These are phyloP conservation scores for Timandra comae DNA, from an alignment of 2,888 invertebrate species.

Conservation along the genomic window DNA sequence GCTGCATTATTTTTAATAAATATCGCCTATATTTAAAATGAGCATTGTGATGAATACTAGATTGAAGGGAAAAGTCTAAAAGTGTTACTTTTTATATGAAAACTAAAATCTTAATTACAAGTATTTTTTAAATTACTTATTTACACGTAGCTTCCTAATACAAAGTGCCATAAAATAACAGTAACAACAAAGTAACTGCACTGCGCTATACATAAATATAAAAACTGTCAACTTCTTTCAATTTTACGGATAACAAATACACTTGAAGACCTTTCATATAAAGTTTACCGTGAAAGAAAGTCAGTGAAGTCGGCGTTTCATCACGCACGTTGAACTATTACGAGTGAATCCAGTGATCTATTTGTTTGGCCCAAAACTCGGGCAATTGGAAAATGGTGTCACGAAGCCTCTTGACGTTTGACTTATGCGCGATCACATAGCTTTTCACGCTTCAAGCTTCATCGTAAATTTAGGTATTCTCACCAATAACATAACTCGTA, in stretches of 20 bases:
- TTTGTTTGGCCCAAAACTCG: constrained; percentile 50
- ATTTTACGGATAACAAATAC: background rate
- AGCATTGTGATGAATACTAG: too few species aligned
- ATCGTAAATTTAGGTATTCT: constrained; percentile 15
- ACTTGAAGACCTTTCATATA: background rate
- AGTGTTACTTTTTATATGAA: too few species aligned
- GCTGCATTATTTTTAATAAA: too few species aligned
- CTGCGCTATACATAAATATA: background rate
- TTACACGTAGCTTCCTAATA: too few species aligned
- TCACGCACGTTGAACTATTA: constrained; percentile 9
- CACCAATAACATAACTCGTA: constrained; percentile 5
- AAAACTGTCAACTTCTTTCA: background rate
- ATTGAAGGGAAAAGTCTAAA: too few species aligned
- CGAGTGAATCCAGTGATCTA: constrained; percentile 38
- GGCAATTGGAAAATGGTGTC: constrained; percentile 61
- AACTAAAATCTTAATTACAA: too few species aligned
- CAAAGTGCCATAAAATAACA: too few species aligned
- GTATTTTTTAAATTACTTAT: too few species aligned
- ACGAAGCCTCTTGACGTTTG: constrained; percentile 57
- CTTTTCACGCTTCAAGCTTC: constrained; percentile 34
- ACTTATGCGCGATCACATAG: constrained; percentile 45
- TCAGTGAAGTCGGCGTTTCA: constrained; percentile 1
- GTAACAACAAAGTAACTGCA: too few species aligned
- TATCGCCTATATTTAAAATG: too few species aligned
- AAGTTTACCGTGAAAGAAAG: background rate